Evolutionary conservation across 1,140 invertebrate species (phyloP).

Genomic region (Eubasilissa regina): DNA sequence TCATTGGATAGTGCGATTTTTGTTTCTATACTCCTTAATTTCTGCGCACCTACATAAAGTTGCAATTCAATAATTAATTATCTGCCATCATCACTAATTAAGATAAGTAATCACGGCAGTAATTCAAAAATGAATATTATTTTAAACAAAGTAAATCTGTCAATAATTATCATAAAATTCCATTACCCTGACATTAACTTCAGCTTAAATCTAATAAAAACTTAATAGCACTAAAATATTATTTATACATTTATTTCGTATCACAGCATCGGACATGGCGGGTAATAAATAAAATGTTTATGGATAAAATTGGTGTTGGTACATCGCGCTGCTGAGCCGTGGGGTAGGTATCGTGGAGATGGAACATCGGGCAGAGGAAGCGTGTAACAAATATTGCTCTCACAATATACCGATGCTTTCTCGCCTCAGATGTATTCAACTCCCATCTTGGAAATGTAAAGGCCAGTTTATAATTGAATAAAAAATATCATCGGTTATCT

Average conservation of each 20-base stretch:
- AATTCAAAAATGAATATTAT: slow-evolving; percentile 17
- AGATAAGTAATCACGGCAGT: neutral
- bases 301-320: slow-evolving; percentile 28
- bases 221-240: slow-evolving; percentile 29
- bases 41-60: too few species aligned
- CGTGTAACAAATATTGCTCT: slow-evolving; percentile 24
- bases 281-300: slow-evolving; percentile 19
- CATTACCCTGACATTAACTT: slow-evolving; percentile 22
- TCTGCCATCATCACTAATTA: too few species aligned
- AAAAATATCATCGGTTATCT: too few species aligned
- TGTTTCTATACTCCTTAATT: too few species aligned
- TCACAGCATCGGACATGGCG: neutral
- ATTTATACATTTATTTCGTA: slow-evolving; percentile 27
- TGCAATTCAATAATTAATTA: too few species aligned
- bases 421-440: slow-evolving; percentile 17
- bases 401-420: slow-evolving; percentile 37
- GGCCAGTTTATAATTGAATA: slow-evolving; percentile 1
- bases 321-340: slow-evolving; percentile 14
- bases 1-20: too few species aligned
- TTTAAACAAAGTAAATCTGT: slow-evolving; percentile 25
- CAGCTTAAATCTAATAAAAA: slow-evolving; percentile 19
- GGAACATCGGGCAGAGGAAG: neutral
- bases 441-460: neutral
- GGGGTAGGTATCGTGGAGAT: neutral
- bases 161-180: slow-evolving; percentile 36